phyloP scores from a whole-genome alignment of 1,140 invertebrate genomes.

The Diuraphis noxia region DNA sequence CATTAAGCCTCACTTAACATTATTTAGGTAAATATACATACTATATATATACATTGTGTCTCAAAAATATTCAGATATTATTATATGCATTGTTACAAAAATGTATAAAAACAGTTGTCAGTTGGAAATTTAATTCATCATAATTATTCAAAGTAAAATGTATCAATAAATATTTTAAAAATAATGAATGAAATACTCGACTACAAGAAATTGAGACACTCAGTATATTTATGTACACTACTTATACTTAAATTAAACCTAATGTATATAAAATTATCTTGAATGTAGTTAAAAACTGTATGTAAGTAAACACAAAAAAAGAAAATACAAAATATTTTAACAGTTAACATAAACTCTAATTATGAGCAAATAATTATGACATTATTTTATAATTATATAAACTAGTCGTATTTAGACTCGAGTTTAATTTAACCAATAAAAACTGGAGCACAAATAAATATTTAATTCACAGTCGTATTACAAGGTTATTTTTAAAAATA shows the following conservation, averaged over 20 bases:
- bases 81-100: neutral
- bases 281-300: neutral
- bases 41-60: neutral
- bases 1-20: neutral
- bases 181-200: neutral
- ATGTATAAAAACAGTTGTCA: neutral
- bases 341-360: constrained; percentile 42
- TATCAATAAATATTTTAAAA: neutral
- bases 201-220: constrained; percentile 24
- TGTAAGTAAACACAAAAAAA: constrained; percentile 9
- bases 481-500: constrained; percentile 36
- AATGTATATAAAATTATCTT: constrained; percentile 8
- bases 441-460: constrained; percentile 21
- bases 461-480: constrained; percentile 28
- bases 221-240: neutral
- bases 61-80: neutral
- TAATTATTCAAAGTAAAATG: neutral
- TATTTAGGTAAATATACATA: constrained; percentile 16
- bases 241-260: constrained; percentile 17
- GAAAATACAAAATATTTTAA: constrained; percentile 27
- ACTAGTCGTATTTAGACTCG: neutral
- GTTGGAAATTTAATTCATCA: neutral
- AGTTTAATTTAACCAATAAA: constrained; percentile 12
- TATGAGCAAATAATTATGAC: constrained; percentile 52
- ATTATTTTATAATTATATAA: constrained; percentile 14